Conservation (phyloP, 2,888 invertebrate species). For the Molorchus minor region DNA sequence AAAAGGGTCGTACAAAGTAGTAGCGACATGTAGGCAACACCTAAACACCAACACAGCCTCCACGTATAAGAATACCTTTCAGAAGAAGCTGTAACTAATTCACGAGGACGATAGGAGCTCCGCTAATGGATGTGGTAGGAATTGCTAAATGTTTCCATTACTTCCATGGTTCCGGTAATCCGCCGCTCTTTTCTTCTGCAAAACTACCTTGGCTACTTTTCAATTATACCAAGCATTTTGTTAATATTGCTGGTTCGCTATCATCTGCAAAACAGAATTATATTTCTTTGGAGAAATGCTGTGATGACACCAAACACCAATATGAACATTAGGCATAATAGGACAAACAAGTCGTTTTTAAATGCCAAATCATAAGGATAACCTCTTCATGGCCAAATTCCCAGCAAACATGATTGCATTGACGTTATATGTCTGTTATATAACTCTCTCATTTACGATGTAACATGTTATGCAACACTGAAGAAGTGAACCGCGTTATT, state of each 20-base stretch:
- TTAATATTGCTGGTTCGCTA: background rate
- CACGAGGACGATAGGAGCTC: background rate
- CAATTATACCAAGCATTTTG: background rate
- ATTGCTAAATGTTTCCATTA: conserved; percentile 9
- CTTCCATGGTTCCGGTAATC: conserved; percentile 9
- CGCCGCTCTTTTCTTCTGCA: too few species aligned
- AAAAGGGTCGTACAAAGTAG: conserved; percentile 12
- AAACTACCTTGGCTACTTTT: background rate
- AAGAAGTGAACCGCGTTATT: too few species aligned
- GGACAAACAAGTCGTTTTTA: too few species aligned
- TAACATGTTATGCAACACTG: too few species aligned
- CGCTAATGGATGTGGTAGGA: conserved; percentile 1
- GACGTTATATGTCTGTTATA: too few species aligned
- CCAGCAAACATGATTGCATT: too few species aligned
- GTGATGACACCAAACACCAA: too few species aligned
- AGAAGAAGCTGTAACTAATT: conserved; percentile 5
- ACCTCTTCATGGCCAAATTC: too few species aligned
- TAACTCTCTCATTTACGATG: too few species aligned
- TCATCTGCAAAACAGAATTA: conserved; percentile 13
- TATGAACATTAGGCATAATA: too few species aligned
- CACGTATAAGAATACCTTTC: conserved; percentile 12
- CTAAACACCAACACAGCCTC: conserved; percentile 15
- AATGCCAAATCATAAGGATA: too few species aligned
- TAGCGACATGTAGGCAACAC: conserved; percentile 25
- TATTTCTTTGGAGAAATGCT: background rate